phyloP scores from a whole-genome alignment of 2,113 vertebrate species.

The Kryptolebias marmoratus region DNA sequence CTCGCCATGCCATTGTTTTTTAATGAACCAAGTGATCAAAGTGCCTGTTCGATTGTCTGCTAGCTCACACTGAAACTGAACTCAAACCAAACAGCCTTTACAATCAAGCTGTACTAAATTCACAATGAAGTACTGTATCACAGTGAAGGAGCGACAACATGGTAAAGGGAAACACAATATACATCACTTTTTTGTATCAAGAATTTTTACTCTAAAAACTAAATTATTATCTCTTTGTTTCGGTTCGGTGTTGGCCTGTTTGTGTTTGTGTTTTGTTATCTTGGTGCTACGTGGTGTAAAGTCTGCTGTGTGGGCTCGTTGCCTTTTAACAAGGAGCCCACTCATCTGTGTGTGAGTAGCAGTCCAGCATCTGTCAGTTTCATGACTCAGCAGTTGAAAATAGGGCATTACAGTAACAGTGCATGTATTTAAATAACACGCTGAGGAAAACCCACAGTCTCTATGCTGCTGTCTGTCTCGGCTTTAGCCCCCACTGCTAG shows the following conservation, averaged over 20 bases:
- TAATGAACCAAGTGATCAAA: constrained; percentile 52
- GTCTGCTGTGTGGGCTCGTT: constrained; percentile 27
- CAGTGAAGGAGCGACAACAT: constrained; percentile 6
- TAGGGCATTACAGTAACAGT: constrained; percentile 61
- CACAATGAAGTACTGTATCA: constrained; percentile 43
- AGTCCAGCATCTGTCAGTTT: constrained; percentile 14
- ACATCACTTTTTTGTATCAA: constrained; percentile 58
- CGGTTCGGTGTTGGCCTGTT: constrained; percentile 9
- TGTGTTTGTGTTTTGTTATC: constrained; percentile 36
- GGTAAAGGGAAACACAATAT: constrained; percentile 27
- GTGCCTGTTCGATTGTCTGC: constrained; percentile 65
- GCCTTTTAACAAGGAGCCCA: constrained; percentile 22
- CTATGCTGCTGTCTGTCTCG: constrained; percentile 46
- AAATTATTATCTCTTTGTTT: constrained; percentile 66
- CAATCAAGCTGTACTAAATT: constrained; percentile 35
- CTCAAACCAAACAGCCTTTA: constrained; percentile 51
- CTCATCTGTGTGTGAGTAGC: constrained; percentile 15
- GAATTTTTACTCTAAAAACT: constrained; percentile 55
- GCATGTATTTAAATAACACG: constrained; percentile 52
- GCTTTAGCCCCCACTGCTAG: constrained; percentile 22
- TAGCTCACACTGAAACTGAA: constrained; percentile 66
- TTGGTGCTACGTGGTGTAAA: constrained; percentile 66
- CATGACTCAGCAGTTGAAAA: constrained; percentile 66
- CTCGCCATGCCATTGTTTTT: constrained; percentile 18
- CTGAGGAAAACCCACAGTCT: constrained; percentile 60